Evolutionary conservation across 2,113 vertebrate species (phyloP), one percentile per base, ranked within the genome.

Genomic region (Pardalotus punctatus): DNA sequence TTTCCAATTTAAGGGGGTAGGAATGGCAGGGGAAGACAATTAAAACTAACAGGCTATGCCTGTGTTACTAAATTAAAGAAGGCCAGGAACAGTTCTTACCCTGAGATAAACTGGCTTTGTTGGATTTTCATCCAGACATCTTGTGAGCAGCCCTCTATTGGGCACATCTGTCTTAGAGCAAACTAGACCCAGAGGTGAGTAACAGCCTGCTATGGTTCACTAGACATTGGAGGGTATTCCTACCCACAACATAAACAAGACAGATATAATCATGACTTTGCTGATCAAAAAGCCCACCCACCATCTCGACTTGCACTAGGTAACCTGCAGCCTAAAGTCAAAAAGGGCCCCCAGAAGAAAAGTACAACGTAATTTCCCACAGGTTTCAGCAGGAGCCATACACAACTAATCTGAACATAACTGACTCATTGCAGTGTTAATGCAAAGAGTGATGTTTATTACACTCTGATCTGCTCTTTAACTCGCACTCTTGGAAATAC

Each of bases 21-120:
- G 43, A 93, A 81, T n/a, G 70, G 40, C 29, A 95, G 83, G 57
- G 42, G 16, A 87, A 94, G 60, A 80, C 95, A 90, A 95, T 96
- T 95, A 95, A 85, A 88, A 85, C 19, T 70, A 82, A 85, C 29
- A 51, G 38, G 10, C 25, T 74, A 23, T 82, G 38, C 19, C 33
- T 76, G 3, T 50, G 27, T 42, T 72, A 54, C n/a, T 64, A 64
- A 90, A 29, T 45, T 71, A 79, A 74, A 79, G 38, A 94, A 62
- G 38, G 40, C 28, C 40, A 33, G 42, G 54, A 86, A 45, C 7
- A 62, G 18, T 45, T 69, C 45, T 33, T 51, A 69, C 3, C 28
- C 70, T 81, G 21, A 64, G 43, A 74, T 58, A 38, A 81, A 74
- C 18, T 20, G 31, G 1, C 9, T 11, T 10, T 67, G 12, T 2